These are phyloP conservation scores for Alouatta palliata DNA, from an alignment of 2,113 vertebrate species.

Conservation along the genomic window DNA sequence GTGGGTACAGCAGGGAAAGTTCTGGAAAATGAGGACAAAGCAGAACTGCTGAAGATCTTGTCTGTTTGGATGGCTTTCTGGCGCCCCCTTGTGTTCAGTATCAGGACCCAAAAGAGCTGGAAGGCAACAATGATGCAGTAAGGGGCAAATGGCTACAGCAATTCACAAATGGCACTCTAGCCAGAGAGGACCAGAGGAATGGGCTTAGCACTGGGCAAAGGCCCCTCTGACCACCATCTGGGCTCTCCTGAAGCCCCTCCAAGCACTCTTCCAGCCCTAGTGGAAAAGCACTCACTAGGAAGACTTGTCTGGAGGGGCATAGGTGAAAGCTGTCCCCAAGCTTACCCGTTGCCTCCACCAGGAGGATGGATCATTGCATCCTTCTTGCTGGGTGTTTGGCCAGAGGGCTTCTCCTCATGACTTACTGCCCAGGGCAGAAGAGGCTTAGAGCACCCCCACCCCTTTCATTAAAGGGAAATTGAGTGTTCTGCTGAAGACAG, in stretches of 20 bases:
- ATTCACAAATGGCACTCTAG: not conserved
- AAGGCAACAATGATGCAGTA: not conserved
- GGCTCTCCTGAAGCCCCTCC: not conserved
- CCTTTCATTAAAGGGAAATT: not conserved
- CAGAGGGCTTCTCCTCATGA: not conserved
- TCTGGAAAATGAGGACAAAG: conserved; percentile 18
- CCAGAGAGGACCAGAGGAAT: not conserved
- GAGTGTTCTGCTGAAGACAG: conserved; percentile 27
- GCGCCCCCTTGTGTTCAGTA: conserved; percentile 51
- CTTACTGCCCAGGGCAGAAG: conserved; percentile 32
- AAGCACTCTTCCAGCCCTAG: not conserved
- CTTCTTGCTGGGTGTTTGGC: not conserved
- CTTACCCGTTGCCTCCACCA: not conserved
- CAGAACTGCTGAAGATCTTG: not conserved
- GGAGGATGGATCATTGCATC: not conserved
- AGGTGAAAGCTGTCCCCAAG: not conserved
- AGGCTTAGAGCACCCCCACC: not conserved
- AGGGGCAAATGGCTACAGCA: not conserved
- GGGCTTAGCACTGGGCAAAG: not conserved
- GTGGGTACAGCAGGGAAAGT: not conserved
- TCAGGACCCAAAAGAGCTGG: not conserved
- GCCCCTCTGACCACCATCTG: not conserved
- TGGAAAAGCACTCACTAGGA: not conserved
- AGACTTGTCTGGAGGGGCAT: not conserved
- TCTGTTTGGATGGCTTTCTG: not conserved